These are phyloP conservation scores for Corythoichthys intestinalis DNA, from an alignment of 2,113 vertebrate genomes.

Conservation along the genomic window DNA sequence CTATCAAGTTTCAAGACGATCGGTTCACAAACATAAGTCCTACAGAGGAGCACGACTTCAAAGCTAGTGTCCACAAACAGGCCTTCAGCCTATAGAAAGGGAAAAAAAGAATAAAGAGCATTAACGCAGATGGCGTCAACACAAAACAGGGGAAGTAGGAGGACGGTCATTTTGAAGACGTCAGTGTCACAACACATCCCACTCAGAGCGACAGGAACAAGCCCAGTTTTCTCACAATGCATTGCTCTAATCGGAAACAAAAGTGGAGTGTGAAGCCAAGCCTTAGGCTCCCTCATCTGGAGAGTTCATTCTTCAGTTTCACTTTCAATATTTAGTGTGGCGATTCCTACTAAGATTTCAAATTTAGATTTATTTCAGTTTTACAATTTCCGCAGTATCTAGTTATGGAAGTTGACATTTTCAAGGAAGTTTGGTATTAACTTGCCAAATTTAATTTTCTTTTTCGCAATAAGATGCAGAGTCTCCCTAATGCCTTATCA, in stretches of 20 bases:
- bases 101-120: too few species aligned
- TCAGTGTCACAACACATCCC: constrained; percentile 3
- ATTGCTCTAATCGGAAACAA: constrained; percentile 27
- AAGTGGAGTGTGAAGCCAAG: constrained; percentile 10
- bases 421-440: background rate
- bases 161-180: constrained; percentile 12
- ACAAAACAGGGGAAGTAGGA: background rate
- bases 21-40: too few species aligned
- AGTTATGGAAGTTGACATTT: background rate
- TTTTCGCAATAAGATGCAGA: background rate
- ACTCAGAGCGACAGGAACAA: constrained; percentile 11
- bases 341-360: background rate
- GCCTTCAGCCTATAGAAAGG: too few species aligned
- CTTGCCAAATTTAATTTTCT: background rate
- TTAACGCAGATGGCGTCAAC: background rate
- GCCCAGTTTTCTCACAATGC: constrained; percentile 15
- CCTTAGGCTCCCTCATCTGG: constrained; percentile 61
- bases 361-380: background rate
- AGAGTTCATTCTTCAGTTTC: constrained; percentile 23
- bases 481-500: background rate
- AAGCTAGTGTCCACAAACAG: too few species aligned
- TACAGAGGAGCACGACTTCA: too few species aligned
- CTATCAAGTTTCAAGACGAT: too few species aligned
- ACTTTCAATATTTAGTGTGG: background rate
- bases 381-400: constrained; percentile 1